Conservation (phyloP, 2,888 invertebrate genomes). For the Gibbula magus region DNA sequence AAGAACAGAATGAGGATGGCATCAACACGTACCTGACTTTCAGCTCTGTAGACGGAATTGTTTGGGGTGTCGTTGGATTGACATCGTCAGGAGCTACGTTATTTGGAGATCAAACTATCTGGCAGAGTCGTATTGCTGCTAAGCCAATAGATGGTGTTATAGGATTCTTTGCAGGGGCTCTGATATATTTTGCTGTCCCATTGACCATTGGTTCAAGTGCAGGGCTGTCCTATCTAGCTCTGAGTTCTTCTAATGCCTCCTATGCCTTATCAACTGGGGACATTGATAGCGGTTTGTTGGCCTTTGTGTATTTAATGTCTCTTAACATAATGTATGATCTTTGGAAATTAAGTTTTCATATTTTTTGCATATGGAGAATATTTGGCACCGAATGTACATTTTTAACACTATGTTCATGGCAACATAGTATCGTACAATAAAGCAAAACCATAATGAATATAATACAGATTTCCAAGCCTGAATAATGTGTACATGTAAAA, state of each 20-base stretch:
- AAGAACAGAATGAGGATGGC: constrained; percentile 54
- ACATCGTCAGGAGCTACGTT: constrained; percentile 58
- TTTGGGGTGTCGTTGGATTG: constrained; percentile 57
- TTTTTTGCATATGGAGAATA: no score
- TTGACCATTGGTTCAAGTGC: constrained; percentile 66
- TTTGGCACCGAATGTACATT: no score
- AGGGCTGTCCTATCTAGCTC: constrained; percentile 66
- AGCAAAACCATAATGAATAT: no score
- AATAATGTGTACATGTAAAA: no score
- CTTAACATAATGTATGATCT: no score
- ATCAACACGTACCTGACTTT: constrained; percentile 60
- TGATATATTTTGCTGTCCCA: constrained; percentile 72
- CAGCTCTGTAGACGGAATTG: constrained; percentile 55
- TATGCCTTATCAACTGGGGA: constrained; percentile 43
- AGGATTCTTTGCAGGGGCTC: constrained; percentile 68
- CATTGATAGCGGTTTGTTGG: constrained; percentile 54
- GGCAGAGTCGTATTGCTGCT: constrained; percentile 72
- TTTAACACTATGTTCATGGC: no score
- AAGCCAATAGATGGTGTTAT: constrained; percentile 68
- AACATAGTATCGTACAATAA: no score
- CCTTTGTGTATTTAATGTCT: not conserved
- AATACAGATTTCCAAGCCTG: no score
- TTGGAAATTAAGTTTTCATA: no score
- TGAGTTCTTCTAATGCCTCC: constrained; percentile 47
- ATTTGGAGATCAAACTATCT: constrained; percentile 68